phyloP scores from a whole-genome alignment of 2,113 vertebrate genomes.

The Formicarius rufipectus region DNA sequence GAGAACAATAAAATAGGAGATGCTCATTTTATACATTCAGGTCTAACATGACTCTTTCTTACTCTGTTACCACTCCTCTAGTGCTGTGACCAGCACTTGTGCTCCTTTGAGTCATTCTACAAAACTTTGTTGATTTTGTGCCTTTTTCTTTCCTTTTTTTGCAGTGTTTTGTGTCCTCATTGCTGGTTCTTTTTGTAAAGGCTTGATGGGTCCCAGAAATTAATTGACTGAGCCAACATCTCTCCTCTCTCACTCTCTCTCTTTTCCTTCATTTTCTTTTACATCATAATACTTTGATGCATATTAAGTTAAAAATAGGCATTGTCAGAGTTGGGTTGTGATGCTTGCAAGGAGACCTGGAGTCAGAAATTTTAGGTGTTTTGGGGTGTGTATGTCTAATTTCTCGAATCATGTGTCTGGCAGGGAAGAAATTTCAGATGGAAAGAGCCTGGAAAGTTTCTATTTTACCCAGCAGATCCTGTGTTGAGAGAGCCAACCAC shows the following conservation, averaged over 20 bases:
- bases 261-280: background rate
- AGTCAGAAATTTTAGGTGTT: background rate
- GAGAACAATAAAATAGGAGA: background rate
- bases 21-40: background rate
- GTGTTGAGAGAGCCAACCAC: background rate
- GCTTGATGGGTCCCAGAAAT: background rate
- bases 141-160: background rate
- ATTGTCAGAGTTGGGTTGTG: background rate
- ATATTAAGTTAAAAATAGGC: background rate
- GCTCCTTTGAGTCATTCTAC: conserved; percentile 15
- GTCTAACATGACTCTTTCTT: background rate
- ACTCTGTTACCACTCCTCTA: background rate
- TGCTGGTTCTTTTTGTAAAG: background rate
- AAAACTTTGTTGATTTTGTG: background rate
- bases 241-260: background rate
- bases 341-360: background rate
- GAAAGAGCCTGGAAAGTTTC: background rate
- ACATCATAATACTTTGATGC: background rate
- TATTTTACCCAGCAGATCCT: background rate
- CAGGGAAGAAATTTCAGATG: background rate
- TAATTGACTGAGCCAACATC: background rate
- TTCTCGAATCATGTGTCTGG: background rate
- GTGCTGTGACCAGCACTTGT: background rate
- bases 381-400: background rate
- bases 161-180: background rate